phyloP scores from a whole-genome alignment of 2,888 invertebrate species.

The Drosophila anomalata region DNA sequence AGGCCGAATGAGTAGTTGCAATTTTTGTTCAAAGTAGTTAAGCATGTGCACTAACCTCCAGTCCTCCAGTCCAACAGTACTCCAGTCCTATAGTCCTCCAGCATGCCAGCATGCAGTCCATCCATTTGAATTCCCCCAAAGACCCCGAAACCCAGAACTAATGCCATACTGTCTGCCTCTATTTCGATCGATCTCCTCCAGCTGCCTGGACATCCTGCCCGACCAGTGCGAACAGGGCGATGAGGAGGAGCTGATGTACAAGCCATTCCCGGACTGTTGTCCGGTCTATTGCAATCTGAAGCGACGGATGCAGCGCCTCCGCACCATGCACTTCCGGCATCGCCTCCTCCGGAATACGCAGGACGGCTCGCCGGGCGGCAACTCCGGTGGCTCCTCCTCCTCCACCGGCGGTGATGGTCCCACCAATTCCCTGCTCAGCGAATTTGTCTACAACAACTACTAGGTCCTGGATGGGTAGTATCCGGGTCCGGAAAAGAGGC shows the following conservation, averaged over 20 bases:
- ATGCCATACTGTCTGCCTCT: conserved; percentile 26
- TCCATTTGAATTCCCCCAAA: background rate
- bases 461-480: conserved; percentile 17
- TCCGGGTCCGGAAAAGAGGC: background rate
- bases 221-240: conserved; percentile 83
- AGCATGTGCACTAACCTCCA: conserved; percentile 44
- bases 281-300: conserved; percentile 83
- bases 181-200: conserved; percentile 42
- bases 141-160: conserved; percentile 28
- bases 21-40: conserved; percentile 46
- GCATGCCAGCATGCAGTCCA: background rate
- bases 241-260: conserved; percentile 83
- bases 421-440: conserved; percentile 67
- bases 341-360: conserved; percentile 79
- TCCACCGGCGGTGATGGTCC: conserved; percentile 50
- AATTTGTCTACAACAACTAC: conserved; percentile 76
- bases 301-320: conserved; percentile 81
- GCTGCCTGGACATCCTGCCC: conserved; percentile 82
- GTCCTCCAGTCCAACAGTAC: too few species aligned
- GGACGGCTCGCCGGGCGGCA: conserved; percentile 50
- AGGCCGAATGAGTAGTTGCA: conserved; percentile 83
- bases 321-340: conserved; percentile 81
- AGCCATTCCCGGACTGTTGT: conserved; percentile 82
- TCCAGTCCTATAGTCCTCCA: too few species aligned
- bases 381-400: conserved; percentile 20